Conservation (phyloP, 1,140 invertebrate genomes). For the Ctenoplectra terminalis region DNA sequence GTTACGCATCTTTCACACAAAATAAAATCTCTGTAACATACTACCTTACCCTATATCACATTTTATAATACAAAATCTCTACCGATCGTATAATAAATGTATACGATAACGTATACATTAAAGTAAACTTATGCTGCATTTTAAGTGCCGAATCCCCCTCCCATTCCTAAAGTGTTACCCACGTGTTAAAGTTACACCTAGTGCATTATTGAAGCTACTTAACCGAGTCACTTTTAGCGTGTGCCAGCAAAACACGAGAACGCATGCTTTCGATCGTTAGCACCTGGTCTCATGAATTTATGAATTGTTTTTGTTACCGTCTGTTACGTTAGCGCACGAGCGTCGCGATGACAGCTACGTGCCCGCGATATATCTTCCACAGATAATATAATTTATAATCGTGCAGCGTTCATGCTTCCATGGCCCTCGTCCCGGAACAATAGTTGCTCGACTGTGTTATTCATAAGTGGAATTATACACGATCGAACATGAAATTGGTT, state of each 20-base stretch:
- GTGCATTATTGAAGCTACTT: background rate
- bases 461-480: background rate
- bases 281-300: conserved; percentile 34
- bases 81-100: too few species aligned
- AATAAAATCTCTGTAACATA: too few species aligned
- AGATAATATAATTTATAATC: conserved; percentile 41
- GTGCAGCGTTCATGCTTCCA: background rate
- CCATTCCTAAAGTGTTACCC: too few species aligned
- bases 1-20: too few species aligned
- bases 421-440: background rate
- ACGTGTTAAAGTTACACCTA: background rate
- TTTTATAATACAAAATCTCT: too few species aligned
- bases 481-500: conserved; percentile 18
- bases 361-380: conserved; percentile 21
- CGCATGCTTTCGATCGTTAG: conserved; percentile 9
- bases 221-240: background rate
- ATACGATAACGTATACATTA: too few species aligned
- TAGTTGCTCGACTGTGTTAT: background rate
- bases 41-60: too few species aligned
- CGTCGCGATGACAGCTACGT: conserved; percentile 28
- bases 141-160: too few species aligned
- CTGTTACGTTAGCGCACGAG: conserved; percentile 20
- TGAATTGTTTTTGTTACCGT: conserved; percentile 45
- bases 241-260: conserved; percentile 1
- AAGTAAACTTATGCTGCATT: too few species aligned